Conservation (phyloP, 64 coral and sea anemone genomes). For the Dendrophyllia cribrosa region DNA sequence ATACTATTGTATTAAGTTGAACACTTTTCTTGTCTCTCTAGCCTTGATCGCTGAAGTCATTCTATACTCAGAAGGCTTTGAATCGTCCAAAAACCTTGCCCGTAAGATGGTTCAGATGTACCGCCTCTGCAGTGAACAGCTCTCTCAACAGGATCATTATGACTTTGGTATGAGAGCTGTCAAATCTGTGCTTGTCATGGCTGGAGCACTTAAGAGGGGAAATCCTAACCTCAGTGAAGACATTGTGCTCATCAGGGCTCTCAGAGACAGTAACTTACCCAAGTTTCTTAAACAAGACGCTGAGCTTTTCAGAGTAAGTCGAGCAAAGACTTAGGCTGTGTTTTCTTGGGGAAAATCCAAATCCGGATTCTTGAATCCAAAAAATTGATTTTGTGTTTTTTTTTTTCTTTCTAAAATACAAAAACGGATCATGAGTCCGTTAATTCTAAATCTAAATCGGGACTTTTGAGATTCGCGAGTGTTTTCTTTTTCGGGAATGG, state of each 20-base stretch:
- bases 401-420: too few species aligned
- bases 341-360: too few species aligned
- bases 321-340: too few species aligned
- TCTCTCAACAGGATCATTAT: slow-evolving; percentile 99
- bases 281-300: slow-evolving; percentile 97
- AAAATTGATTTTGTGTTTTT: too few species aligned
- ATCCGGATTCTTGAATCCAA: too few species aligned
- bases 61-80: slow-evolving; percentile 98
- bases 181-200: slow-evolving; percentile 99
- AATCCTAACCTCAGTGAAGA: slow-evolving; percentile 96
- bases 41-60: slow-evolving; percentile 98
- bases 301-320: slow-evolving; percentile 91
- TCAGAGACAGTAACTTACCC: slow-evolving; percentile 95
- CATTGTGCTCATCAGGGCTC: slow-evolving; percentile 90
- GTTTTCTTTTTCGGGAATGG: too few species aligned
- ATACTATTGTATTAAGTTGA: not conserved
- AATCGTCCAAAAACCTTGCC: slow-evolving; percentile 97
- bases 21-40: slow-evolving; percentile 7
- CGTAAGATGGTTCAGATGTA: slow-evolving; percentile 99
- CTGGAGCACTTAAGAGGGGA: slow-evolving; percentile 95
- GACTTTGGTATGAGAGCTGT: slow-evolving; percentile 99
- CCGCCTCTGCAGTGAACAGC: slow-evolving; percentile 94
- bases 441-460: too few species aligned
- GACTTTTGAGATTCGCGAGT: too few species aligned
- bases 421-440: too few species aligned